phyloP scores from a whole-genome alignment of 2,888 invertebrate genomes.

The Tetanocera ferruginea region DNA sequence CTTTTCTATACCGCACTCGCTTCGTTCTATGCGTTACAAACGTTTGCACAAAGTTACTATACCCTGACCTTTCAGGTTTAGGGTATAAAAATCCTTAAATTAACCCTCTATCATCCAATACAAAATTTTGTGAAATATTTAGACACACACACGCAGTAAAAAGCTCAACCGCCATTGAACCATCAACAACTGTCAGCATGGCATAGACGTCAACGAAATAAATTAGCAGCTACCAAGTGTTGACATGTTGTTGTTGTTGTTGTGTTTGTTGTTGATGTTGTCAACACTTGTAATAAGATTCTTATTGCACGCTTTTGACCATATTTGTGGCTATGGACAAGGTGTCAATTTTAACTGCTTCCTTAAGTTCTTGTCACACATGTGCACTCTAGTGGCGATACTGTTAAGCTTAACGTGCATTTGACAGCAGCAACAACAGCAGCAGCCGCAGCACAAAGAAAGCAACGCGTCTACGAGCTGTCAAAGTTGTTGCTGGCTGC shows the following conservation, averaged over 20 bases:
- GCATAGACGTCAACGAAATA: constrained; percentile 55
- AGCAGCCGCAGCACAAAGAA: constrained; percentile 13
- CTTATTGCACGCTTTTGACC: constrained; percentile 59
- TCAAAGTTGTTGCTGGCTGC: neutral
- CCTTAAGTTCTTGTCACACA: neutral
- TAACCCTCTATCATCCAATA: too few species aligned
- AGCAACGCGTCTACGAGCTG: neutral
- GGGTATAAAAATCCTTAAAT: too few species aligned
- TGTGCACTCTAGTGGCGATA: constrained; percentile 12
- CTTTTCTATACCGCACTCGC: too few species aligned
- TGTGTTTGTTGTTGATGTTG: constrained; percentile 56
- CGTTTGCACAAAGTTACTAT: too few species aligned
- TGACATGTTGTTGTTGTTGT: constrained; percentile 53
- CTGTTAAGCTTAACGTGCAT: neutral
- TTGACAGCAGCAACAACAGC: neutral
- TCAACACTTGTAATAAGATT: constrained; percentile 54
- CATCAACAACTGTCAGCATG: neutral
- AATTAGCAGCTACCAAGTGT: constrained; percentile 61
- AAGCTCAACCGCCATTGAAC: neutral
- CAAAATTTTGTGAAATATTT: too few species aligned
- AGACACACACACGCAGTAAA: too few species aligned
- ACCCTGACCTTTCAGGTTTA: too few species aligned
- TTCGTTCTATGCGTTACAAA: too few species aligned
- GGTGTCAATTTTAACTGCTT: constrained; percentile 10
- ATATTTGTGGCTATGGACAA: constrained; percentile 34